Evolutionary conservation across 2,888 invertebrate species (phyloP), one percentile per base, ranked within the genome.

Genomic region (Epicampocera succincta): DNA sequence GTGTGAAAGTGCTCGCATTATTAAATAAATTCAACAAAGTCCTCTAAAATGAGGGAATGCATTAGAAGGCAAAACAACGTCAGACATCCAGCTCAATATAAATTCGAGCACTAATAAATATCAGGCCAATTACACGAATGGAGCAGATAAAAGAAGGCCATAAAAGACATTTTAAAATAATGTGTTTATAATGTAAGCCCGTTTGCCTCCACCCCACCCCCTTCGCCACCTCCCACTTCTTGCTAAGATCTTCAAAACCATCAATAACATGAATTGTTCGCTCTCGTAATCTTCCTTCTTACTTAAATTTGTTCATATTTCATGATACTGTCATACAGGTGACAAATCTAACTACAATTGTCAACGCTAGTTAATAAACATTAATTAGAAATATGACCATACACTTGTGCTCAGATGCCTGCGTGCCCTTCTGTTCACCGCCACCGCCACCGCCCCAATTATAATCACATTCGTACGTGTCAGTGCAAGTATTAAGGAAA

Each of bases 1-100:
- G 85, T 85, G 86, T 66, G 74, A 78, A 71, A 60, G 46, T 46
- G 13, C 6, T 46, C 21, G 44, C 50, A 54, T 19, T 4, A 50
- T 8, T 3, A 56, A 0, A 29, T 8, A 48, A 50, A n/a, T 42
- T 15, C n/a, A 52, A 13, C 2, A 29, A 33, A 44, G 9, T 21
- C 25, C 0, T 60, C 48, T 54, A 5, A 21, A 21, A 58, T 38
- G 17, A 25, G 17, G 54, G 21, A 11, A 56, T 44, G 8, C 33
- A 33, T 33, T 9, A 33, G 33, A 33, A 33, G 33, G 8, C 8
- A 9, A 58, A 21, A 19, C 40, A 40, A 21, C n/a, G 50, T 21
- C 6, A 6, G 2, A 68, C n/a, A 29, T 38, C 25, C 50, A 15
- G 42, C 58, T 50, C 58, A 77, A 29, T 71, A 29, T 25, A 21